Conservation (phyloP, 2,113 vertebrate species). For the Thamnophis sirtalis region DNA sequence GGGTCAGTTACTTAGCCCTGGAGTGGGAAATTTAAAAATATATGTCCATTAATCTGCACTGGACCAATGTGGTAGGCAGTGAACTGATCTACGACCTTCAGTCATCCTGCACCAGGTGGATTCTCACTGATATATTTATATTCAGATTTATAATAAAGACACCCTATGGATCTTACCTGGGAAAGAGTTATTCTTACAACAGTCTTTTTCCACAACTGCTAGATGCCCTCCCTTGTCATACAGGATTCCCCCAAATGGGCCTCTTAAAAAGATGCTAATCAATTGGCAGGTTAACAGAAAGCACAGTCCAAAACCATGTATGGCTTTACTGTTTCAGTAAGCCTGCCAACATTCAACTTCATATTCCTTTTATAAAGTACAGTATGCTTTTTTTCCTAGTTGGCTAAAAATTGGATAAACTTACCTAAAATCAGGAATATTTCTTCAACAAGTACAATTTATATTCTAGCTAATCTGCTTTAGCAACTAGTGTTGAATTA, state of each 20-base stretch:
- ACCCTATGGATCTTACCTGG: neutral
- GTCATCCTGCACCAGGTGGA: neutral
- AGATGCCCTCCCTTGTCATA: neutral
- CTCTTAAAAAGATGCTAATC: neutral
- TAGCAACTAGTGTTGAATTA: neutral
- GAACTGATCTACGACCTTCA: neutral
- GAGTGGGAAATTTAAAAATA: neutral
- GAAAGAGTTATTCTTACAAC: neutral
- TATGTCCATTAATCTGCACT: neutral
- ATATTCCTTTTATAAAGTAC: neutral
- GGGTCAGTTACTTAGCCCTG: neutral
- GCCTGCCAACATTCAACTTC: neutral
- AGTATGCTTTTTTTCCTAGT: neutral
- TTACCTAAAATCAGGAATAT: neutral
- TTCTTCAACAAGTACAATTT: neutral
- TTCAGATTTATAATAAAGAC: neutral
- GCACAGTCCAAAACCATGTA: neutral
- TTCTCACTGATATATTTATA: neutral
- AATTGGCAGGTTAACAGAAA: neutral
- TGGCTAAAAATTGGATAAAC: neutral
- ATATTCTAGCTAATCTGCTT: neutral
- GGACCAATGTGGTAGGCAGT: neutral
- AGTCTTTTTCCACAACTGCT: neutral
- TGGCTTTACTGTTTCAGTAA: neutral
- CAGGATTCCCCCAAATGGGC: neutral